Evolutionary conservation across 2,888 invertebrate species (phyloP), one percentile per base, ranked within the genome.

Genomic region (Hypercompe scribonia): DNA sequence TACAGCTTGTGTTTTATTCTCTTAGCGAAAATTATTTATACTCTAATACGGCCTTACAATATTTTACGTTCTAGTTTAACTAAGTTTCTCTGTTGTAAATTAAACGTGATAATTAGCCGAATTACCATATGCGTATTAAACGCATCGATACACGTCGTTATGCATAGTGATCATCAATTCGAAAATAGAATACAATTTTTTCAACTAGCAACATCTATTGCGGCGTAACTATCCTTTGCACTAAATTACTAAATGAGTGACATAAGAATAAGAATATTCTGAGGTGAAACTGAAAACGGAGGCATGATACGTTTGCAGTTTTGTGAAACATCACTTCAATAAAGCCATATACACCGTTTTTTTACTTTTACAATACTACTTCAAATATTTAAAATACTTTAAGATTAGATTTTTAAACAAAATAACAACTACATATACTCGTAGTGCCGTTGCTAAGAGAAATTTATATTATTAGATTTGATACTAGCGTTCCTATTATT

Each of bases 181-280:
- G 46, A 72, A 68, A 72, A 61, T 61, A n/a, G 33, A 46, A 42
- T 42, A 69, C 58, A 69, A 34, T 28, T 68, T 68, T 64, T 65
- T 65, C 42, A 46, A 21, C 33, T 65, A 65, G 69, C 66, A 73
- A 70, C 46, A 73, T 61, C 5, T 31, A 31, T 61, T 31, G 2
- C 31, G 18, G 31, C 4, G 18, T 18, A 15, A 31, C 18, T 61
- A 15, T 61, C 31, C 7, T 61, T 15, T 7, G 18, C 31, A 61
- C 31, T 2, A 15, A 61, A 61, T 28, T 61, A 15, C 46, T 46
- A 21, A 36, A 36, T 36, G n/a, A n/a, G n/a, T n/a, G n/a, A n/a
- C n/a, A n/a, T 36, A 8, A 36, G 8, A 36, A 5, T 21, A 46
- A 2, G 46, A 18, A 18, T 18, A 3, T 46, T 46, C 46, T 46